phyloP scores from a whole-genome alignment of 2,113 vertebrate species.

The Caloenas nicobarica region DNA sequence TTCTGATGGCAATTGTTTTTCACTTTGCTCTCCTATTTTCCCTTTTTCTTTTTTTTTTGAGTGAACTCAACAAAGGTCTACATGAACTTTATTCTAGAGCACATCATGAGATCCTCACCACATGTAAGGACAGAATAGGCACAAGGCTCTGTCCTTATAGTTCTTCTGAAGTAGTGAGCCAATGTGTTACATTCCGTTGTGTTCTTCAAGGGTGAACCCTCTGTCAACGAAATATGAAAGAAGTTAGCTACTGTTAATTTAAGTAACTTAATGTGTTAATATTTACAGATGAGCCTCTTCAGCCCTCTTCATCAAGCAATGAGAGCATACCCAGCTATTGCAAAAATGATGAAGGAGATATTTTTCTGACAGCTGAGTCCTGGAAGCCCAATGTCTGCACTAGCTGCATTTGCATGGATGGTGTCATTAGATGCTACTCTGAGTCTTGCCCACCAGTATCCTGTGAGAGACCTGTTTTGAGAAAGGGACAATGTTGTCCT shows the following conservation, averaged over 20 bases:
- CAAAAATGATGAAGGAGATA: constrained; percentile 86
- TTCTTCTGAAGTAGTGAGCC: background rate
- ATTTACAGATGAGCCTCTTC: constrained; percentile 81
- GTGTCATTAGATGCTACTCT: constrained; percentile 85
- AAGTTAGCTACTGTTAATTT: background rate
- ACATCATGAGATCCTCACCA: background rate
- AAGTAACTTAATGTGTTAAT: background rate
- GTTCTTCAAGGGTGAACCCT: background rate
- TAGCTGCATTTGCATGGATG: constrained; percentile 87
- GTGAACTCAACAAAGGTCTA: background rate
- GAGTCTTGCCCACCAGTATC: constrained; percentile 86
- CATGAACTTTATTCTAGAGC: background rate
- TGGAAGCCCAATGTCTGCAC: constrained; percentile 92
- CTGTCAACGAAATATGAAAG: background rate
- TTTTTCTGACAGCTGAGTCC: constrained; percentile 90
- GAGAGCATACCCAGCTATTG: constrained; percentile 86
- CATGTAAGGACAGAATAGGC: background rate
- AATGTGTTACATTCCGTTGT: background rate
- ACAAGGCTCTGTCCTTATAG: background rate
- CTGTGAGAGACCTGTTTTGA: constrained; percentile 85
- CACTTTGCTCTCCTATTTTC: background rate
- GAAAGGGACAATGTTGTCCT: constrained; percentile 91
- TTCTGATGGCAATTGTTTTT: background rate
- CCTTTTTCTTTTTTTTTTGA: too few relatives aligned
- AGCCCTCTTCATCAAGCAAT: constrained; percentile 79